Base-by-base conservation (phyloP, 2,888 invertebrate genomes). In the Melipona bicolor region DNA sequence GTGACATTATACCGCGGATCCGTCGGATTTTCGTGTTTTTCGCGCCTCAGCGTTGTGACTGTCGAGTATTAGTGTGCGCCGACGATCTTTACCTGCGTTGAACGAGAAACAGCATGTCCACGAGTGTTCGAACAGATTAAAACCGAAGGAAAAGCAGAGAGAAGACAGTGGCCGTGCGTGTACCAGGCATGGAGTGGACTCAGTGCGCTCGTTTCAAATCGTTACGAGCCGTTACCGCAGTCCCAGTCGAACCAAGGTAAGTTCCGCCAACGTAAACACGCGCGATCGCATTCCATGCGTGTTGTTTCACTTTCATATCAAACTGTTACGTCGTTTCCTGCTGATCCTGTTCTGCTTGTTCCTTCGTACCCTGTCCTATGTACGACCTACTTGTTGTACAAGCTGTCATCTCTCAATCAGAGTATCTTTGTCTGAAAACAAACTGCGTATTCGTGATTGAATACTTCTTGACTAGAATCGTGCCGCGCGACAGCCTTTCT, bases 201-300 rank as follows among this genome's bases (percentile, higher is more conserved):
- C 91, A 79, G 87, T 91, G 91, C 89, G 88, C 88, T 87, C 87
- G 91, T 93, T 91, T 91, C 88, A 91, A 92, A 91, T 93, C 91
- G 90, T 91, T 90, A 89, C 88, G 87, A 85, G 87, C 88, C 87
- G 88, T 90, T 88, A 85, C 88, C 85, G 88, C 87, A 90, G 89
- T 88, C 81, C 79, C 85, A 80, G 73, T 86, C 82, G 73, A 79
- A 75, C 76, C 77, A 65, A 89, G 88, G 89, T 89, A 79, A 89
- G 89, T 87, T 70, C 62, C 65, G 61, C 32, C 81, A 61, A 83
- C 75, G 75, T 85, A 85, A 84, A 85, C 85, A 85, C 75, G 81
- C 85, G 81, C 67, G 75, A 50, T 75, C 72, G 79, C 75, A 62
- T 61, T 73, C 50, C 36, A 43, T 27, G 71, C 71, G 74, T 67